Conservation (phyloP, 2,888 invertebrate species). For the Leptogaster cylindrica region DNA sequence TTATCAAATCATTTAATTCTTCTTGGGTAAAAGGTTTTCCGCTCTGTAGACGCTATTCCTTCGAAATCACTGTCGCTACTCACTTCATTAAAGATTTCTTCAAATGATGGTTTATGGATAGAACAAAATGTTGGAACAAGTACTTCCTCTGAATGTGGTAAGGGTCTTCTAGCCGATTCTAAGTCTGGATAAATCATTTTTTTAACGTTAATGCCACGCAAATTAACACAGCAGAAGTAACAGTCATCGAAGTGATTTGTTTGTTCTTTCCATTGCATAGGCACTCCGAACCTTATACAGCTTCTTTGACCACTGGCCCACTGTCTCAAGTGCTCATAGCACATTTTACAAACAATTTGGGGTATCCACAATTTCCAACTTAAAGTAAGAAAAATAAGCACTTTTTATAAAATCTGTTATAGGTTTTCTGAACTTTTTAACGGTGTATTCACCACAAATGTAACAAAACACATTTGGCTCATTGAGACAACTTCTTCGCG, state of each 20-base stretch:
- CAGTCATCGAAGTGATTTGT: slow-evolving; percentile 32
- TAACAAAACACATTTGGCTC: slow-evolving; percentile 39
- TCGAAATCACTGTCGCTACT: slow-evolving; percentile 12
- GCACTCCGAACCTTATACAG: slow-evolving; percentile 40
- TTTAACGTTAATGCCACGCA: slow-evolving; percentile 26
- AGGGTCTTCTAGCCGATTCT: slow-evolving; percentile 36
- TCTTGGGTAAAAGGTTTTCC: slow-evolving; percentile 35
- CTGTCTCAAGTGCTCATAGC: slow-evolving; percentile 26
- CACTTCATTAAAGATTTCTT: slow-evolving; percentile 18
- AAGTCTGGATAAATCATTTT: slow-evolving; percentile 37
- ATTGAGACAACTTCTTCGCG: slow-evolving; percentile 27
- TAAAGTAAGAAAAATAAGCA: slow-evolving; percentile 31
- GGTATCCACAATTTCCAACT: slow-evolving; percentile 15
- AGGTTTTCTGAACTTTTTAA: slow-evolving; percentile 36
- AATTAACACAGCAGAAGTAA: slow-evolving; percentile 43
- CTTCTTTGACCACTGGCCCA: slow-evolving; percentile 38
- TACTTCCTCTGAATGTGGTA: slow-evolving; percentile 39
- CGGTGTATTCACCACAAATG: slow-evolving; percentile 27
- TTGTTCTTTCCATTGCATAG: slow-evolving; percentile 37
- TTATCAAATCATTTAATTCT: slow-evolving; percentile 41
- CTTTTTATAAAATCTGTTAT: slow-evolving; percentile 25
- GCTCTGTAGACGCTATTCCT: slow-evolving; percentile 26
- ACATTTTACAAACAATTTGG: slow-evolving; percentile 40
- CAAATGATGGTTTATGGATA: slow-evolving; percentile 35
- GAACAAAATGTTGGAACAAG: slow-evolving; percentile 39